Conservation (phyloP, 2,888 invertebrate genomes). For the Galerucella calmariensis region DNA sequence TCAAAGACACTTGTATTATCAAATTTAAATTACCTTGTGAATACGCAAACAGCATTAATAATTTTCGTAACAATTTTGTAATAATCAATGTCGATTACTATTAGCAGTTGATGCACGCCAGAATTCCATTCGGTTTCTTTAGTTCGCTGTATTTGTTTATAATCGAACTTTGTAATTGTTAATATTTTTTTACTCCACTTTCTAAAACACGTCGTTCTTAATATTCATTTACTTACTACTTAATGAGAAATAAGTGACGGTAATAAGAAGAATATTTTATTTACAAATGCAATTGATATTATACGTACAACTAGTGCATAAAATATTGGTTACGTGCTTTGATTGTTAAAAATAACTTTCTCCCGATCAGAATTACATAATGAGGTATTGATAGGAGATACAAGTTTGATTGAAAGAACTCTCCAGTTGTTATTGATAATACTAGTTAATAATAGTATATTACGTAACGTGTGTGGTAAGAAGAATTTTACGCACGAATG, state of each 20-base stretch:
- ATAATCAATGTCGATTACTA: neutral
- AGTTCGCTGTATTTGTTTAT: neutral
- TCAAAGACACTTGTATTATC: too few relatives aligned
- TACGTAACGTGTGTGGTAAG: too few relatives aligned
- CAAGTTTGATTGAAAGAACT: neutral
- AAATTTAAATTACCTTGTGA: too few relatives aligned
- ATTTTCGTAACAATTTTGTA: too few relatives aligned
- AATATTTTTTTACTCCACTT: neutral
- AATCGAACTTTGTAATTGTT: neutral
- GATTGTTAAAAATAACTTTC: slow-evolving; percentile 1
- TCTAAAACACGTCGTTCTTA: neutral
- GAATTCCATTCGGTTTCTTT: neutral
- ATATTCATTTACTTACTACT: neutral
- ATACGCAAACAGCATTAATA: too few relatives aligned
- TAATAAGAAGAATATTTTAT: neutral
- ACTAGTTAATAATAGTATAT: too few relatives aligned
- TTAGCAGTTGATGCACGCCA: neutral
- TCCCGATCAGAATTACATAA: neutral
- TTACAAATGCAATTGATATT: neutral
- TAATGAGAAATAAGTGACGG: neutral
- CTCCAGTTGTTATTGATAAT: neutral
- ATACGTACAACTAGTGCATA: neutral
- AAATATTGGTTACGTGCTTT: neutral
- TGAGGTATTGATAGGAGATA: neutral
- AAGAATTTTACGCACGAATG: too few relatives aligned